Evolutionary conservation across 2,888 invertebrate genomes (phyloP).

Genomic region (Parochlus steinenii): DNA sequence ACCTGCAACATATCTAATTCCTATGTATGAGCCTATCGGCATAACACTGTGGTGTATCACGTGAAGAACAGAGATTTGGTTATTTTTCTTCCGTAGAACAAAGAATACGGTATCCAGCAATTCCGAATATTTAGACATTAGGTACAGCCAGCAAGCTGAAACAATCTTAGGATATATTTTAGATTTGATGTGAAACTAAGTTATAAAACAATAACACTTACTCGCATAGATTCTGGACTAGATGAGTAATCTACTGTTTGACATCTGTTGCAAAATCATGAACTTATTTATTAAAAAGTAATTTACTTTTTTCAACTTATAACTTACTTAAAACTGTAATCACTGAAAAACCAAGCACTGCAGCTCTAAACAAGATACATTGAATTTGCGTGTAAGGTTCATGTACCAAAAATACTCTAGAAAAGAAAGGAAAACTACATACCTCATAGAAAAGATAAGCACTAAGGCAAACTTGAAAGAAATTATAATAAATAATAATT

Average conservation of each 20-base stretch:
- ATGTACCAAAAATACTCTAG: no score
- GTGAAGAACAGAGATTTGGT: slow-evolving; percentile 79
- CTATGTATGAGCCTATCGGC: slow-evolving; percentile 88
- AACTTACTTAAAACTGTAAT: no score
- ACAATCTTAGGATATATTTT: slow-evolving; percentile 41
- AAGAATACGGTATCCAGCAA: slow-evolving; percentile 86
- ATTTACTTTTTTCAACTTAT: no score
- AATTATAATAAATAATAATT: slow-evolving; percentile 69
- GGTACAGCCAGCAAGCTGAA: slow-evolving; percentile 66
- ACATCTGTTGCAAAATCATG: slow-evolving; percentile 75
- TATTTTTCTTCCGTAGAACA: slow-evolving; percentile 77
- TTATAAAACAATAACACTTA: no score
- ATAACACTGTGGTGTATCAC: slow-evolving; percentile 89
- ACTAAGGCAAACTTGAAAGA: slow-evolving; percentile 71
- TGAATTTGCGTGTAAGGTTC: no score
- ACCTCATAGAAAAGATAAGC: slow-evolving; percentile 68
- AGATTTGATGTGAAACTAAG: no score
- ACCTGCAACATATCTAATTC: slow-evolving; percentile 70
- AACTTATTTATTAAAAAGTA: no score
- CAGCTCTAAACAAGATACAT: no score
- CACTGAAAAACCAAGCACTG: no score
- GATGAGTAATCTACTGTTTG: slow-evolving; percentile 77
- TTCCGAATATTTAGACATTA: slow-evolving; percentile 77
- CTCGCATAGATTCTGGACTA: slow-evolving; percentile 58
- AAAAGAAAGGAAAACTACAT: no score